Percentiles rank a stretch among this genome's conserved stretches.
These are phyloP conservation scores for Sinocyclocheilus anshuiensis DNA, from an alignment of 2,113 vertebrate species.

Conservation along the genomic window DNA sequence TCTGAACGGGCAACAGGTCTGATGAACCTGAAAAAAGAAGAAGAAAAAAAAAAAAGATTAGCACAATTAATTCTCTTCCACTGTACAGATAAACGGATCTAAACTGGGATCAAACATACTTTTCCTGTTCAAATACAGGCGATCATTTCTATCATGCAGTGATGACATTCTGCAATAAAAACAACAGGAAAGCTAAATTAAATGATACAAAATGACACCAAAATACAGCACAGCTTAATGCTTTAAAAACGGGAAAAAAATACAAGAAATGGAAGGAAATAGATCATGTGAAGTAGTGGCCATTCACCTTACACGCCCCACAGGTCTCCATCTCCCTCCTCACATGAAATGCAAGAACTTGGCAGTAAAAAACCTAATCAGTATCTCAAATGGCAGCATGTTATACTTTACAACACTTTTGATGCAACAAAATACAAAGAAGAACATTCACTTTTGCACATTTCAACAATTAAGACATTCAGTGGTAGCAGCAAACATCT, in stretches of 20 bases:
- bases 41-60: no score
- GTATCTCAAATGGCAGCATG: background rate
- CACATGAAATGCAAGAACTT: background rate
- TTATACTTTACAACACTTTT: no score
- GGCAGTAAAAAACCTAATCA: background rate
- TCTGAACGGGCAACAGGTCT: background rate
- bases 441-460: background rate
- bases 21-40: background rate
- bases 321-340: background rate
- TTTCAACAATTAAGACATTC: background rate
- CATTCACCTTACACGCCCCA: background rate
- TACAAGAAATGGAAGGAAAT: background rate
- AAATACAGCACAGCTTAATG: no score
- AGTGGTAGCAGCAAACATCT: background rate
- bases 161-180: no score
- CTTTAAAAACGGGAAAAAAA: background rate
- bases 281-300: background rate
- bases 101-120: no score
- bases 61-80: no score
- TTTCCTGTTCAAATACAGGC: no score
- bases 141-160: no score
- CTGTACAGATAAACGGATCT: no score
- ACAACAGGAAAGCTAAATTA: no score
- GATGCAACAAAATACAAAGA: background rate
- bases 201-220: no score